phyloP scores from a whole-genome alignment of 2,113 vertebrate species.

The Lophochroa leadbeateri region DNA sequence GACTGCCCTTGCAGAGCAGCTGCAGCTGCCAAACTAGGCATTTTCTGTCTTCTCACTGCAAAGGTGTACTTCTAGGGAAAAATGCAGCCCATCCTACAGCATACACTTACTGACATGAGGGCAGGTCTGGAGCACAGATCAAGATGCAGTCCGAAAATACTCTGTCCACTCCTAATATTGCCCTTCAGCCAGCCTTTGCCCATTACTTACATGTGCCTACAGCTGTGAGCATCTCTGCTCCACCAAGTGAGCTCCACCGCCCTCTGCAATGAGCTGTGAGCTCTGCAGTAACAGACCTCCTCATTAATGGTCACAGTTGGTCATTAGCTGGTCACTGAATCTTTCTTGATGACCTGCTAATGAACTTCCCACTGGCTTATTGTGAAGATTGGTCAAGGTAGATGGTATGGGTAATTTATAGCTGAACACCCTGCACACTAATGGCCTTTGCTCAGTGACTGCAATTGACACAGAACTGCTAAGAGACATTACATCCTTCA shows the following conservation, averaged over 20 bases:
- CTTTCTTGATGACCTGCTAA: conserved; percentile 25
- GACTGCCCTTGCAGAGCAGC: neutral
- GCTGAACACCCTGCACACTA: neutral
- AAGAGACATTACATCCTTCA: neutral
- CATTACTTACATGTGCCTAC: neutral
- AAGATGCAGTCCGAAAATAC: neutral
- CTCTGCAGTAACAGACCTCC: neutral
- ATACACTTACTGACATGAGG: rapidly evolving
- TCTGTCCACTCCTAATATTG: neutral
- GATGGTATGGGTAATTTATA: conserved; percentile 38
- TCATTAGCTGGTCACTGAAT: conserved; percentile 2
- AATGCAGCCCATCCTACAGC: neutral
- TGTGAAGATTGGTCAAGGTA: conserved; percentile 5
- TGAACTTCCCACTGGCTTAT: conserved; percentile 31
- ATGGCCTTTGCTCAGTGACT: neutral
- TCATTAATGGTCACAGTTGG: neutral
- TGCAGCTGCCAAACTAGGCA: neutral
- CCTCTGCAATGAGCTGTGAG: neutral
- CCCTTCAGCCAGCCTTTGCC: neutral
- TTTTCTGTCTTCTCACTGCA: neutral
- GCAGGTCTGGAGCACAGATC: neutral
- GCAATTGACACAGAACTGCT: neutral
- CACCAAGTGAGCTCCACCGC: neutral
- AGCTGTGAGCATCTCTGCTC: neutral
- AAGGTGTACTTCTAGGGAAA: neutral